Evolutionary conservation across 1,140 invertebrate species (phyloP).

Genomic region (Ips typographus): DNA sequence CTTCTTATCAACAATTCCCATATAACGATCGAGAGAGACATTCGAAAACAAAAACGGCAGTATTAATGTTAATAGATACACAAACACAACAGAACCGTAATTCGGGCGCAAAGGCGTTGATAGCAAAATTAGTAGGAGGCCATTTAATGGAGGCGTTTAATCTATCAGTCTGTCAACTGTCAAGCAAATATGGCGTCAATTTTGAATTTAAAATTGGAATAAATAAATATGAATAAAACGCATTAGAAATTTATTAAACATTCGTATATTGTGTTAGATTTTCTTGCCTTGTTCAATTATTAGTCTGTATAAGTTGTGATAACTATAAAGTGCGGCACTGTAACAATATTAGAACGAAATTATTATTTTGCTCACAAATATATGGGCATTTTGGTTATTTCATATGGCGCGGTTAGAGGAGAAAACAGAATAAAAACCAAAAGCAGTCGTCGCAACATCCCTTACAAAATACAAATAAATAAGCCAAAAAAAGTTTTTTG

Average conservation of each 20-base stretch:
- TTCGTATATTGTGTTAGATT: slow-evolving; percentile 29
- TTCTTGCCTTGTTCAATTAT: slow-evolving; percentile 14
- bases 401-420: background rate
- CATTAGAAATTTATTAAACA: slow-evolving; percentile 3
- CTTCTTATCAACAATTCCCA: no score
- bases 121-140: no score
- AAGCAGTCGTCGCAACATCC: slow-evolving; percentile 32
- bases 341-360: slow-evolving; percentile 19
- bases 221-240: no score
- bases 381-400: slow-evolving; percentile 28
- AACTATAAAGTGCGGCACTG: slow-evolving; percentile 20
- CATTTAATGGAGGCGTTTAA: no score
- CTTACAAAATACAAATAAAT: slow-evolving; percentile 32
- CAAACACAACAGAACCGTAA: no score
- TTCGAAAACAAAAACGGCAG: no score
- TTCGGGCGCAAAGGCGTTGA: no score
- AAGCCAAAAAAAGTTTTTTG: slow-evolving; percentile 28
- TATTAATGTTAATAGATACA: no score
- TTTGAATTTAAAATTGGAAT: no score
- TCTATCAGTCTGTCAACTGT: no score
- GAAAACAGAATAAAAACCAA: slow-evolving; percentile 21
- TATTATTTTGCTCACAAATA: slow-evolving; percentile 21
- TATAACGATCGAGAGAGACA: no score
- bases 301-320: slow-evolving; percentile 17
- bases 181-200: no score